Evolutionary conservation across 2,888 invertebrate genomes (phyloP).

Genomic region (Polyommatus icarus): DNA sequence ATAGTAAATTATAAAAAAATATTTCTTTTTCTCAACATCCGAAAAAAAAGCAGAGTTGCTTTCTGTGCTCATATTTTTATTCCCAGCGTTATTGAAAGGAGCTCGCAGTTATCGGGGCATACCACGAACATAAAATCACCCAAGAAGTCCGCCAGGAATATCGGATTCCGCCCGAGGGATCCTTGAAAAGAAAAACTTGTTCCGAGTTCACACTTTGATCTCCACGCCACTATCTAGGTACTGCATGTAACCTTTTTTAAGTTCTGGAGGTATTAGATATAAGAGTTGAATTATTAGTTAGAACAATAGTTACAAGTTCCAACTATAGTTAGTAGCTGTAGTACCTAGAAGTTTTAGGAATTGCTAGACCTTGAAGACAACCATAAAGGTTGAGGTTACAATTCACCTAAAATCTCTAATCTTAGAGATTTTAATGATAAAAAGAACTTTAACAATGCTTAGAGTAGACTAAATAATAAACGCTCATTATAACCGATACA

Average conservation of each 20-base stretch:
- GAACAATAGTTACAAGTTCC: too few relatives aligned
- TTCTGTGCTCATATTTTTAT: neutral
- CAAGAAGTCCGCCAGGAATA: constrained; percentile 19
- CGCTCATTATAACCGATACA: constrained; percentile 34
- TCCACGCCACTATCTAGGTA: constrained; percentile 1
- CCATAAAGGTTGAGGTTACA: too few relatives aligned
- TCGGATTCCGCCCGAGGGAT: constrained; percentile 30
- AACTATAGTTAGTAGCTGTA: too few relatives aligned
- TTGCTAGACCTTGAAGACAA: too few relatives aligned
- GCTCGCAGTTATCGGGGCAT: neutral
- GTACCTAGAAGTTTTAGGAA: neutral
- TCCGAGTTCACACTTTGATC: constrained; percentile 25
- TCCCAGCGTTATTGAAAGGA: neutral
- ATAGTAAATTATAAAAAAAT: too few relatives aligned
- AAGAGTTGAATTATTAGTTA: neutral
- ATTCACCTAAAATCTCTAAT: too few relatives aligned
- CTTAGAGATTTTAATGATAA: neutral
- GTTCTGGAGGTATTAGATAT: neutral
- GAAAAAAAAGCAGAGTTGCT: too few relatives aligned
- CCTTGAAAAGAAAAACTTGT: constrained; percentile 30
- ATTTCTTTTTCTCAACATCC: too few relatives aligned
- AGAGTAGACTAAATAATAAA: neutral
- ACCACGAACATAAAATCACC: constrained; percentile 26
- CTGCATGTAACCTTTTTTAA: constrained; percentile 3
- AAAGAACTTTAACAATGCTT: neutral